Evolutionary conservation across 2,888 invertebrate species (phyloP).

Genomic region (Drosophila eohydei): DNA sequence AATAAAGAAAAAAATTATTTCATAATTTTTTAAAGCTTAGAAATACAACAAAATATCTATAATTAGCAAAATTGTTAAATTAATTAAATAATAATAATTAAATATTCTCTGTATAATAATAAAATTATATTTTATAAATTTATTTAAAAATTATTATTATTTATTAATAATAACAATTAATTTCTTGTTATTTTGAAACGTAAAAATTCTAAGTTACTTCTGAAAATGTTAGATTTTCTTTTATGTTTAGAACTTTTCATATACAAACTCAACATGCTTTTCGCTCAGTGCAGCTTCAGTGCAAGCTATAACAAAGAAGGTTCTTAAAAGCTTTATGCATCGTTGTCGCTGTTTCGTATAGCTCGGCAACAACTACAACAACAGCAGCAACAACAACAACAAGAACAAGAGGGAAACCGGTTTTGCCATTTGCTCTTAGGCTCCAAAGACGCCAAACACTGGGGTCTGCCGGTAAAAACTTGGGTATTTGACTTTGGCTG

Average conservation of each 20-base stretch:
- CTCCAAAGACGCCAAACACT: conserved; percentile 37
- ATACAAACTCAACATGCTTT: conserved; percentile 5
- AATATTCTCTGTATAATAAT: no score
- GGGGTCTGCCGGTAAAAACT: conserved; percentile 9
- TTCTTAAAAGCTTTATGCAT: conserved; percentile 77
- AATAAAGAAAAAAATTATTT: no score
- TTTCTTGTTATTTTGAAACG: no score
- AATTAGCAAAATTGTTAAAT: no score
- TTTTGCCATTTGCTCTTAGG: conserved; percentile 64
- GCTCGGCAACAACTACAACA: conserved; percentile 15
- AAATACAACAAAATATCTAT: no score
- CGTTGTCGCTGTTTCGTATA: conserved; percentile 51
- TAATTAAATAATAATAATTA: no score
- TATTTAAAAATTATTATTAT: no score
- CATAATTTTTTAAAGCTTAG: no score
- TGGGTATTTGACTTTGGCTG: conserved; percentile 44
- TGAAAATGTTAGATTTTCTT: no score
- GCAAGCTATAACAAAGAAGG: conserved; percentile 73
- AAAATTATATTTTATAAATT: no score
- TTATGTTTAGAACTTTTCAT: not conserved
- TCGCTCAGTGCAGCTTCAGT: conserved; percentile 44
- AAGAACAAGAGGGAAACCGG: conserved; percentile 56
- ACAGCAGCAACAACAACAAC: conserved; percentile 22
- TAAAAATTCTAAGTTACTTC: no score
- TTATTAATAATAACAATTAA: no score